Evolutionary conservation across 2,797 vertebrate genomes (phyloP).

Genomic region (Clarias fuscus): DNA sequence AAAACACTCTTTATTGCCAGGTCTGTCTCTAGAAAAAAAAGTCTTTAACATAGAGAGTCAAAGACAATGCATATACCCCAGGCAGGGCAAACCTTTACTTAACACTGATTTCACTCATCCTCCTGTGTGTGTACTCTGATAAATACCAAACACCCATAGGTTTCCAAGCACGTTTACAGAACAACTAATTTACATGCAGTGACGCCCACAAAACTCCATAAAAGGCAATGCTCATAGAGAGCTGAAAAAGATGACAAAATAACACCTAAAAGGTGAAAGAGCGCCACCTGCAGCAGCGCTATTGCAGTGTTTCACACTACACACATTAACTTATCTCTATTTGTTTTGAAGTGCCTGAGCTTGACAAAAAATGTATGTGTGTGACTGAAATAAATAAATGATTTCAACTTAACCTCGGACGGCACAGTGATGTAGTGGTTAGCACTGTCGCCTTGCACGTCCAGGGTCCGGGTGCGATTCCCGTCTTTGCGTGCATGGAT

Average conservation of each 20-base stretch:
- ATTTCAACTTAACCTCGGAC: no score
- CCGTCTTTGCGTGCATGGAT: no score
- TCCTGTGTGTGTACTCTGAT: background rate
- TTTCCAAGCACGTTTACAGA: background rate
- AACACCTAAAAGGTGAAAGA: background rate
- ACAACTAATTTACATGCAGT: background rate
- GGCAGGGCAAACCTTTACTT: background rate
- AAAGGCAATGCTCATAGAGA: background rate
- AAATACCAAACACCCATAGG: background rate
- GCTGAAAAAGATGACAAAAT: background rate
- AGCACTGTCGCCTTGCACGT: no score
- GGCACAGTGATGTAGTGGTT: no score
- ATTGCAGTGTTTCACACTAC: background rate
- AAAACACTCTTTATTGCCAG: background rate
- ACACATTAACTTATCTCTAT: background rate
- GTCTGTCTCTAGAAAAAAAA: background rate
- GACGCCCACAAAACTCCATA: background rate
- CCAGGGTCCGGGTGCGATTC: no score
- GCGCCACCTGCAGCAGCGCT: background rate
- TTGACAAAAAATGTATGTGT: background rate
- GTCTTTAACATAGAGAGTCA: background rate
- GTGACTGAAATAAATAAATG: background rate
- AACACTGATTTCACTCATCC: background rate
- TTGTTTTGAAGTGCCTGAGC: background rate
- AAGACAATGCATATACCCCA: background rate